phyloP scores from a whole-genome alignment of 2,797 vertebrate genomes.

The Falco rusticolus region DNA sequence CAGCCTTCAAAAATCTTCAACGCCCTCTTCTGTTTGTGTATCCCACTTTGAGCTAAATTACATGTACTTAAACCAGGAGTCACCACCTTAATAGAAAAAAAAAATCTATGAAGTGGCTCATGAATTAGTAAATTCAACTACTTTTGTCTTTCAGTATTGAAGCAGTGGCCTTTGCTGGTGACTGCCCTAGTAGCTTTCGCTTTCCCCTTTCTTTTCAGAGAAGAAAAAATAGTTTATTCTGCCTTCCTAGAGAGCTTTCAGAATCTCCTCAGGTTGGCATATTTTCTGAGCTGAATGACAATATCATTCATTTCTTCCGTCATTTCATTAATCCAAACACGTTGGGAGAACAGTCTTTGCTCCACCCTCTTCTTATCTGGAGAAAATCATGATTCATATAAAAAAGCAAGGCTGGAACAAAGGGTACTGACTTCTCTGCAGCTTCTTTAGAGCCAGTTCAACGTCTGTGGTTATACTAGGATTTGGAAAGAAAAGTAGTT shows the following conservation, averaged over 20 bases:
- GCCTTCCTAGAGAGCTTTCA: not conserved
- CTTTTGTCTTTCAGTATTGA: not conserved
- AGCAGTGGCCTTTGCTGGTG: not conserved
- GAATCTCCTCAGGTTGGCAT: not conserved
- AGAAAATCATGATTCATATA: not conserved
- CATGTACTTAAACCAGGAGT: not conserved
- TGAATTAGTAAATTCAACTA: not conserved
- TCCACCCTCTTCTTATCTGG: not conserved
- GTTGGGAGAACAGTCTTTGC: not conserved
- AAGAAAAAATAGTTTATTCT: not conserved
- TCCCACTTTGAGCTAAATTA: not conserved
- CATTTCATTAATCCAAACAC: not conserved
- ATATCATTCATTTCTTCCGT: not conserved
- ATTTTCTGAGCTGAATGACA: not conserved
- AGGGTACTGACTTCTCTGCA: not conserved
- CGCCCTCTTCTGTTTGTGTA: not conserved
- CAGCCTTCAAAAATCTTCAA: not conserved
- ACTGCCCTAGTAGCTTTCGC: not conserved
- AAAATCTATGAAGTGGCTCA: not conserved
- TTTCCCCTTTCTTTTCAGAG: not conserved
- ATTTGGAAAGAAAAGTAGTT: slow-evolving; percentile 7
- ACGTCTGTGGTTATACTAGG: not conserved
- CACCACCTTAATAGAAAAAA: not conserved
- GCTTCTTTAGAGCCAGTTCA: not conserved
- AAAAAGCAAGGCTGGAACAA: not conserved